Evolutionary conservation across 2,113 vertebrate genomes (phyloP).

Genomic region (Alexandromys fortis): DNA sequence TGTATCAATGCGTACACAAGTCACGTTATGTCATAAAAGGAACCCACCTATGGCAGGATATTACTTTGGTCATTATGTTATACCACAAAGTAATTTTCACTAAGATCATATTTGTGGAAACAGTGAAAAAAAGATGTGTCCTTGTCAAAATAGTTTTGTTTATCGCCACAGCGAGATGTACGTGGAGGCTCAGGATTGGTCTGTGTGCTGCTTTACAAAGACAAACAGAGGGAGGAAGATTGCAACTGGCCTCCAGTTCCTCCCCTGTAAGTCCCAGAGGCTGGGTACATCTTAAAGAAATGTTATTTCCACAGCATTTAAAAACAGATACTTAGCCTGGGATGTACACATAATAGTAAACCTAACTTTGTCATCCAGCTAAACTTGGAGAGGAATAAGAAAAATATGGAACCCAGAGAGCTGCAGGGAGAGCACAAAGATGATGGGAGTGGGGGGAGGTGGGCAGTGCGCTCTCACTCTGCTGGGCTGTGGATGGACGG

Average conservation of each 20-base stretch:
- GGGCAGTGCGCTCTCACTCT: conserved; percentile 38
- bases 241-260: not conserved
- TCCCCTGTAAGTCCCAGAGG: not conserved
- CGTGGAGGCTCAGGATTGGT: not conserved
- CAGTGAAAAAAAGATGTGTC: not conserved
- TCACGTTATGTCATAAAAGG: not conserved
- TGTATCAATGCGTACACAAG: not conserved
- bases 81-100: not conserved
- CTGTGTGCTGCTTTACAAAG: not conserved
- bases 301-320: not conserved
- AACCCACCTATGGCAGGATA: not conserved
- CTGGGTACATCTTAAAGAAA: not conserved
- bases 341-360: conserved; percentile 67
- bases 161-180: not conserved
- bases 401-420: conserved; percentile 65
- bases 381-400: conserved; percentile 60
- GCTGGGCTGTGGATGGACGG: conserved; percentile 82
- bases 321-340: not conserved
- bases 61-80: not conserved
- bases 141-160: not conserved
- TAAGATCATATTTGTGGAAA: not conserved
- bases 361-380: conserved; percentile 79
- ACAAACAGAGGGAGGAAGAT: not conserved
- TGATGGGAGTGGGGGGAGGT: not conserved
- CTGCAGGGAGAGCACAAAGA: conserved; percentile 75